Evolutionary conservation across 1,140 invertebrate species (phyloP).

Genomic region (Cephus cinctus): DNA sequence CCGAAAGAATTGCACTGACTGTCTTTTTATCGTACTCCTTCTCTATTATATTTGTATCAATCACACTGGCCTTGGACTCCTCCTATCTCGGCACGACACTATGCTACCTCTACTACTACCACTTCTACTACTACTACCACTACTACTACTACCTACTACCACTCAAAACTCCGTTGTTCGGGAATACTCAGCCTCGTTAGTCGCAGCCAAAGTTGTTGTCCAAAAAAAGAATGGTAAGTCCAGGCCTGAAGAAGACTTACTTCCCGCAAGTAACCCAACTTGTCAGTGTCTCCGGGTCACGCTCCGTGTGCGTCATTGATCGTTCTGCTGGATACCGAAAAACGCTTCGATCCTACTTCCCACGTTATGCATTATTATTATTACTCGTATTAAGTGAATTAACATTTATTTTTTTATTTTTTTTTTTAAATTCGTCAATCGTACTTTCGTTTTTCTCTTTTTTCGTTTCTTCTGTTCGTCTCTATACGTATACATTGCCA

Average conservation of each 20-base stretch:
- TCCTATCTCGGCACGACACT: conserved; percentile 58
- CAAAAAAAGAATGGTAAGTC: conserved; percentile 62
- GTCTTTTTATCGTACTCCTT: conserved; percentile 56
- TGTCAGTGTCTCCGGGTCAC: conserved; percentile 10
- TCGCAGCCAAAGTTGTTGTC: conserved; percentile 61
- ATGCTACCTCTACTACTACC: conserved; percentile 54
- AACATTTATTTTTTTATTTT: not conserved
- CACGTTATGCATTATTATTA: too few species aligned
- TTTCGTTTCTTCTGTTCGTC: too few species aligned
- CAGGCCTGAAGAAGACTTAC: conserved; percentile 54
- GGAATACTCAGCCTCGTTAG: conserved; percentile 55
- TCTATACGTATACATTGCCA: too few species aligned
- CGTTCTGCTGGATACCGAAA: conserved; percentile 8
- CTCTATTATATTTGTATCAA: conserved; percentile 58
- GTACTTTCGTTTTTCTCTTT: not conserved
- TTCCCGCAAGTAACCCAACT: conserved; percentile 17
- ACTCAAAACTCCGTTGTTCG: conserved; percentile 56
- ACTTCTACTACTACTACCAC: conserved; percentile 37
- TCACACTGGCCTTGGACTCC: conserved; percentile 59
- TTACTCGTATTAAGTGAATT: too few species aligned
- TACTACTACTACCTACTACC: conserved; percentile 46
- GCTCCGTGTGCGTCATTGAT: conserved; percentile 16
- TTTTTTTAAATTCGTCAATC: not conserved
- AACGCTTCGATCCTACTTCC: not conserved
- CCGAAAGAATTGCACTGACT: conserved; percentile 45